These are phyloP conservation scores for Serrognathus titanus DNA, from an alignment of 2,888 invertebrate species.

Conservation along the genomic window DNA sequence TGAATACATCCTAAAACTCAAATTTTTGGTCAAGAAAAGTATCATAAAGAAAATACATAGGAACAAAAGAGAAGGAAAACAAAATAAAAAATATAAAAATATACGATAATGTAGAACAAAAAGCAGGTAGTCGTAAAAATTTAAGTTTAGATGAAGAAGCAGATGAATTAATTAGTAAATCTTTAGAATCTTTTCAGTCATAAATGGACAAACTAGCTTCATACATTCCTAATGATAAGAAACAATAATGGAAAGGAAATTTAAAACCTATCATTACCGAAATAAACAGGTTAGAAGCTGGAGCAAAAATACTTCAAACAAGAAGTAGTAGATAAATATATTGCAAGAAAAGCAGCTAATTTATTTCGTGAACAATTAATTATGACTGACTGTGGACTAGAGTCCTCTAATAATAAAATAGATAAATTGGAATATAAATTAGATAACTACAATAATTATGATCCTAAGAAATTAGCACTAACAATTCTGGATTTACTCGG, in stretches of 20 bases:
- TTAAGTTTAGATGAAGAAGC: conserved; percentile 9
- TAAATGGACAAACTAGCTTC: conserved; percentile 3
- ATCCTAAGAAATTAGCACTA: neutral
- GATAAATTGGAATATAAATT: conserved; percentile 17
- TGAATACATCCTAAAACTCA: too few relatives aligned
- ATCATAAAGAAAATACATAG: too few relatives aligned
- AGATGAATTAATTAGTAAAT: conserved; percentile 15
- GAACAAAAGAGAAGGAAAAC: neutral
- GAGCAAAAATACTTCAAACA: conserved; percentile 18
- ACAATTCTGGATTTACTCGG: too few relatives aligned
- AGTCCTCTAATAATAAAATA: conserved; percentile 19
- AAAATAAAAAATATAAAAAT: neutral
- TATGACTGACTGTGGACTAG: conserved; percentile 19
- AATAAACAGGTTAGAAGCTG: conserved; percentile 11
- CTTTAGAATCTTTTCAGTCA: conserved; percentile 15
- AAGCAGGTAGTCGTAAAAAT: neutral
- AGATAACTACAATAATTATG: conserved; percentile 15
- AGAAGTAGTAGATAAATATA: conserved; percentile 8
- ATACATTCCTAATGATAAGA: conserved; percentile 6
- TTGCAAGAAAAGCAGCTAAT: too few relatives aligned
- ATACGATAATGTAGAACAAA: neutral
- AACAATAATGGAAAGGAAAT: conserved; percentile 11
- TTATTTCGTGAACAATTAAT: conserved; percentile 19
- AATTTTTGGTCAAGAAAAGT: too few relatives aligned
- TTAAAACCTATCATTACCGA: too few relatives aligned